phyloP scores from a whole-genome alignment of 2,888 invertebrate species.

The Omphaloscelis lunosa region DNA sequence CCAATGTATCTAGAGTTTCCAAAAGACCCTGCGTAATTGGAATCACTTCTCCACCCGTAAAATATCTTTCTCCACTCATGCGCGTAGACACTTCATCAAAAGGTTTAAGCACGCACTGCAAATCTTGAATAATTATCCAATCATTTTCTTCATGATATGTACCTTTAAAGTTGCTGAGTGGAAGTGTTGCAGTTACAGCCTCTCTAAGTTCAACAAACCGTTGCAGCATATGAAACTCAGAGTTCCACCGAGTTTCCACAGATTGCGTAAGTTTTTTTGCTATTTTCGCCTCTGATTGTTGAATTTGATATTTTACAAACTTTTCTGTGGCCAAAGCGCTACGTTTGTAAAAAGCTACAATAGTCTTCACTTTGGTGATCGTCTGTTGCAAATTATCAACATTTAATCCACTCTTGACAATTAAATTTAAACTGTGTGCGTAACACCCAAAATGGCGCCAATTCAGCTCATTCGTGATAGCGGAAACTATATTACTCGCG shows the following conservation, averaged over 20 bases:
- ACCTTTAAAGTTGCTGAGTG: conserved; percentile 16
- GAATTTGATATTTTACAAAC: conserved; percentile 1
- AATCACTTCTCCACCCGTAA: conserved; percentile 15
- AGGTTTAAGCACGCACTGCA: conserved; percentile 18
- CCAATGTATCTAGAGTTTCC: not conserved
- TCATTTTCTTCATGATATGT: conserved; percentile 11
- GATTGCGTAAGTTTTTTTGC: conserved; percentile 1
- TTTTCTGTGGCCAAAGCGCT: conserved; percentile 20
- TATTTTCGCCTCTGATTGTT: conserved; percentile 6
- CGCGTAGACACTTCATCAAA: conserved; percentile 12
- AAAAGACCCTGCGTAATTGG: not conserved
- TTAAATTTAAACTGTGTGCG: not conserved
- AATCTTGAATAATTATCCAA: conserved; percentile 14
- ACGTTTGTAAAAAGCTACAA: conserved; percentile 19
- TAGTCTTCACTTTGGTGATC: not conserved
- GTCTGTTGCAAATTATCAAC: conserved; percentile 1
- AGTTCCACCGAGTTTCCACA: conserved; percentile 16
- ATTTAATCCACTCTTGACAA: conserved; percentile 2
- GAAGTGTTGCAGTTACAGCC: conserved; percentile 23
- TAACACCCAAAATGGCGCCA: conserved; percentile 6
- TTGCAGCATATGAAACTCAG: conserved; percentile 16
- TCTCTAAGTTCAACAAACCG: conserved; percentile 13
- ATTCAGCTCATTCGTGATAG: conserved; percentile 15
- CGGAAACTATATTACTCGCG: conserved; percentile 17
- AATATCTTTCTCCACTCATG: conserved; percentile 16